Evolutionary conservation across 2,797 vertebrate genomes (phyloP).

Genomic region (Monodelphis domestica): DNA sequence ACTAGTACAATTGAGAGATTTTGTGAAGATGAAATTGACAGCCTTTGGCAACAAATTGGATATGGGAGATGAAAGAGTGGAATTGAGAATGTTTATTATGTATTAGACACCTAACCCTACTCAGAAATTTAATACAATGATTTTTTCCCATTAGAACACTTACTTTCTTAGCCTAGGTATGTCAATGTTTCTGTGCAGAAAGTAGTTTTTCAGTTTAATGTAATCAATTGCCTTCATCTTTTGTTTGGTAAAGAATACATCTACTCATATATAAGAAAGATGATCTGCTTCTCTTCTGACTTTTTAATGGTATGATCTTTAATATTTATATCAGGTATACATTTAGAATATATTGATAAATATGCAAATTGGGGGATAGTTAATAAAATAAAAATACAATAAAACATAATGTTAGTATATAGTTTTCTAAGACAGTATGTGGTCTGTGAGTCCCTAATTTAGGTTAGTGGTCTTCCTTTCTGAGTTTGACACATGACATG

Average conservation of each 20-base stretch:
- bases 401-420: neutral
- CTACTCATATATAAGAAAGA: neutral
- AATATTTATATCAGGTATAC: neutral
- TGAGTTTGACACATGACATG: neutral
- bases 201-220: neutral
- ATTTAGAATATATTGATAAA: neutral
- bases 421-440: neutral
- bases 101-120: neutral
- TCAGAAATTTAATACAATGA: neutral
- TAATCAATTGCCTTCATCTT: neutral
- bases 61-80: neutral
- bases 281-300: neutral
- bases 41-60: neutral
- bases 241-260: neutral
- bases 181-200: neutral
- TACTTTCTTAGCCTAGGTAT: neutral
- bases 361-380: neutral
- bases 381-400: neutral
- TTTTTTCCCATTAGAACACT: neutral
- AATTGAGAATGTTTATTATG: neutral
- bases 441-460: neutral
- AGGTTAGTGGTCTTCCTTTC: neutral
- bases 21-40: neutral
- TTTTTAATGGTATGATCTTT: neutral
- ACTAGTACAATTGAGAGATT: neutral